Percentiles rank a stretch among this genome's conserved stretches.
phyloP scores from a whole-genome alignment of 2,797 vertebrate genomes.

The Selene dorsalis region DNA sequence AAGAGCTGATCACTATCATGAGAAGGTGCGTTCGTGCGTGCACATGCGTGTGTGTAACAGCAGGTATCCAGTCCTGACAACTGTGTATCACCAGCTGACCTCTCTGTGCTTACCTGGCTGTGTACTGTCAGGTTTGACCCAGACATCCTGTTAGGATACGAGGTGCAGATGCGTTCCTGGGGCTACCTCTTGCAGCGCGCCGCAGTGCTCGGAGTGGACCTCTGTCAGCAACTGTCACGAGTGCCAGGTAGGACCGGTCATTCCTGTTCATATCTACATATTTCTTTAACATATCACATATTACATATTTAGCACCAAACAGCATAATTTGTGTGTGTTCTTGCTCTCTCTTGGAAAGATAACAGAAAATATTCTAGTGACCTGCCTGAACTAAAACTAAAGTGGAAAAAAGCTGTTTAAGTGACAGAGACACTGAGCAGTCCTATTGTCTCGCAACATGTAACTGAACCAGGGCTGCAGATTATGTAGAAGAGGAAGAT shows the following conservation, averaged over 20 bases:
- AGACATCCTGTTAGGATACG: conserved; percentile 96
- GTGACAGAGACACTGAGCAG: too few relatives aligned
- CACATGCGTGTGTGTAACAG: not conserved
- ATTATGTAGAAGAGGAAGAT: not conserved
- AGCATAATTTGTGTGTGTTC: too few relatives aligned
- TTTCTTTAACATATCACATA: too few relatives aligned
- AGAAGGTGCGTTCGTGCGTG: conserved; percentile 84
- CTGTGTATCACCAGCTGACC: not conserved
- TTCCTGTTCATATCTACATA: too few relatives aligned
- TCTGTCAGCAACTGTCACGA: conserved; percentile 95
- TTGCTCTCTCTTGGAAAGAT: too few relatives aligned
- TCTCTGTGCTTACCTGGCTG: not conserved
- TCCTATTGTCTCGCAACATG: too few relatives aligned
- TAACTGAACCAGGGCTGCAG: too few relatives aligned
- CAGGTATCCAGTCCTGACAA: not conserved
- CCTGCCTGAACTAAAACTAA: too few relatives aligned
- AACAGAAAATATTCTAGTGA: not conserved
- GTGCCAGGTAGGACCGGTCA: conserved; percentile 88
- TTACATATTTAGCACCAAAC: too few relatives aligned
- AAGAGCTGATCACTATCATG: conserved; percentile 89
- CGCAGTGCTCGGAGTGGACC: conserved; percentile 86
- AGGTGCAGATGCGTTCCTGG: conserved; percentile 99
- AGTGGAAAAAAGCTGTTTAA: too few relatives aligned
- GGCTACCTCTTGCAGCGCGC: conserved; percentile 97
- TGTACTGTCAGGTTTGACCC: conserved; percentile 91